phyloP scores from a whole-genome alignment of 2,797 vertebrate genomes.

The Sciurus carolinensis region DNA sequence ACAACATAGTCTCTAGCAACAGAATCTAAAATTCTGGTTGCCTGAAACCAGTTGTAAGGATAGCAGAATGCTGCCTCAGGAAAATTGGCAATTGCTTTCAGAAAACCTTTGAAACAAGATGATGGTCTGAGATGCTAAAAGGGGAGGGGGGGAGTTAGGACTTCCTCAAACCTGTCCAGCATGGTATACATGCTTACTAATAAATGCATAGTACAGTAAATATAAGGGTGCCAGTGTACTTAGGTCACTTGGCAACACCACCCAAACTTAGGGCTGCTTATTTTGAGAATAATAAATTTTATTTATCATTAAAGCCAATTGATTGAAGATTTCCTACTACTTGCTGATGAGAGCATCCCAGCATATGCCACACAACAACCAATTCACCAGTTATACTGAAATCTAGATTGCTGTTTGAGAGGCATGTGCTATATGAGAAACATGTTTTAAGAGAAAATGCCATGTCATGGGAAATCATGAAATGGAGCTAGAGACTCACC shows the following conservation, averaged over 20 bases:
- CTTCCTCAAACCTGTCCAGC: not conserved
- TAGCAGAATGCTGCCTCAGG: not conserved
- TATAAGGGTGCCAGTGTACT: not conserved
- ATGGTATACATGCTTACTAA: not conserved
- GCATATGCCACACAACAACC: not conserved
- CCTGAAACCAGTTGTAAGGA: not conserved
- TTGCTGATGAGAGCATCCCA: not conserved
- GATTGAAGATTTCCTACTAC: not conserved
- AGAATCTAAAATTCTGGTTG: not conserved
- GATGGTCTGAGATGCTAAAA: not conserved
- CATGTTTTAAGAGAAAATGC: not conserved
- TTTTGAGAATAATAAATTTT: conserved; percentile 26
- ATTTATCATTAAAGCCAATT: not conserved
- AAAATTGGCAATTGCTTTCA: not conserved
- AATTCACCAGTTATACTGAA: not conserved
- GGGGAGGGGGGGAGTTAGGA: not conserved
- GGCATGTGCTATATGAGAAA: not conserved
- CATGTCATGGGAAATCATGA: not conserved
- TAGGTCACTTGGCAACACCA: not conserved
- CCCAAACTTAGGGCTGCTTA: not conserved
- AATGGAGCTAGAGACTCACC: not conserved
- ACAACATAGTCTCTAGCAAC: not conserved
- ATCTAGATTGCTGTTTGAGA: not conserved
- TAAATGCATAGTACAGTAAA: not conserved
- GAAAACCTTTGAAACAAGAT: not conserved